Conservation (phyloP, 1,140 invertebrate species). For the Drosophila mojavensis region DNA sequence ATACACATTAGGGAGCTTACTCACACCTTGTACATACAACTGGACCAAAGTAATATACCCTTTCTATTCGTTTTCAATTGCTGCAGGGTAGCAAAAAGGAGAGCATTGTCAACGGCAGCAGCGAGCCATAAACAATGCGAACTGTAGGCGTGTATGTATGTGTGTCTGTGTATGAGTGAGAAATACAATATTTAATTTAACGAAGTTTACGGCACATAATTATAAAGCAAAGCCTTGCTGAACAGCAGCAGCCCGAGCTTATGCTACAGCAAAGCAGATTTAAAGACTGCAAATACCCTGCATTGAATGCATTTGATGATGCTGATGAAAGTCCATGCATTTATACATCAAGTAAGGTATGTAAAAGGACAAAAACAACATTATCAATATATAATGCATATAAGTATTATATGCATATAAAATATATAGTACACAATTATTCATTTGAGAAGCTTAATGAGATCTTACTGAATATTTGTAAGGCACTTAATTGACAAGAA, state of each 20-base stretch:
- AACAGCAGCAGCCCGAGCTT: conserved; percentile 12
- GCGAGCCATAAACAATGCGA: conserved; percentile 44
- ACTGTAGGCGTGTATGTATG: conserved; percentile 6
- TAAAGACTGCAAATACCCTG: background rate
- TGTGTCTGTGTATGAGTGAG: background rate
- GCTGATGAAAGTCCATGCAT: too few species aligned
- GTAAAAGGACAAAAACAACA: too few species aligned
- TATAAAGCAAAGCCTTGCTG: conserved; percentile 38
- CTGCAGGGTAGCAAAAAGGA: conserved; percentile 24
- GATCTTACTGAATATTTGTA: too few species aligned
- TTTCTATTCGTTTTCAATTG: background rate
- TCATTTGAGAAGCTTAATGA: too few species aligned
- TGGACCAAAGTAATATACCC: background rate
- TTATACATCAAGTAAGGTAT: too few species aligned
- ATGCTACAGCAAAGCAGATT: background rate
- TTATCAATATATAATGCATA: too few species aligned
- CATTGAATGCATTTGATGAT: background rate
- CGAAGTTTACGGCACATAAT: conserved; percentile 59
- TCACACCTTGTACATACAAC: too few species aligned
- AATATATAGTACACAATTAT: too few species aligned
- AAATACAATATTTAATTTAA: conserved; percentile 56
- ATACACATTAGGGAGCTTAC: too few species aligned
- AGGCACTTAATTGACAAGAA: too few species aligned
- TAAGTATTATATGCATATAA: too few species aligned
- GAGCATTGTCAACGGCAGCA: conserved; percentile 55